These are phyloP conservation scores for Epizoanthus rinbou DNA, from an alignment of 92 coral and sea anemone species.

Conservation along the genomic window DNA sequence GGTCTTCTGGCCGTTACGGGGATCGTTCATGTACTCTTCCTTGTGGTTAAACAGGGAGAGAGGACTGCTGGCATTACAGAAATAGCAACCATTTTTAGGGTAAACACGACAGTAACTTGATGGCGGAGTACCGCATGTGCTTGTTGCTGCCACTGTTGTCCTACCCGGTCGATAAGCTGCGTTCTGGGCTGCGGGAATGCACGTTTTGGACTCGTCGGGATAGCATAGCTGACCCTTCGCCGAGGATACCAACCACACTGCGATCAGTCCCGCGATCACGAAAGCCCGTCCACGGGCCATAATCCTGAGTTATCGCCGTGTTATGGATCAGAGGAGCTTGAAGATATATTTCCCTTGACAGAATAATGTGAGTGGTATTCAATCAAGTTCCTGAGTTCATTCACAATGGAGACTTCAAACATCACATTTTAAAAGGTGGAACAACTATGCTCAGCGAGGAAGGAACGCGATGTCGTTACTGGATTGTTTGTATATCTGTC, in stretches of 20 bases:
- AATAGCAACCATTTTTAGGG: conserved; percentile 56
- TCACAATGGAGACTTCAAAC: conserved; percentile 12
- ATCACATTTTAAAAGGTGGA: conserved; percentile 17
- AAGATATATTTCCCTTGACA: background rate
- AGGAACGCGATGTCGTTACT: conserved; percentile 48
- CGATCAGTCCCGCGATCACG: conserved; percentile 17
- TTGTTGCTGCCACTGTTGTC: conserved; percentile 64
- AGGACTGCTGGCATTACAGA: conserved; percentile 52
- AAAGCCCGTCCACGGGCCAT: conserved; percentile 5
- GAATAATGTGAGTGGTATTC: background rate
- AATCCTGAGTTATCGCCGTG: background rate
- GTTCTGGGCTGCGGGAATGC: conserved; percentile 75
- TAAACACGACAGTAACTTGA: conserved; percentile 57
- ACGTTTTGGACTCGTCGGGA: conserved; percentile 10
- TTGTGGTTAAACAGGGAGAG: conserved; percentile 47
- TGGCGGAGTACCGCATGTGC: conserved; percentile 90
- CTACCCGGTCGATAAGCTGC: conserved; percentile 41
- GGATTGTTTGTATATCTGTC: conserved; percentile 26
- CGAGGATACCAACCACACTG: background rate
- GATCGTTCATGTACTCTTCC: conserved; percentile 73
- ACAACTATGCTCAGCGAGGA: conserved; percentile 15
- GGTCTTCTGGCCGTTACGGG: conserved; percentile 25
- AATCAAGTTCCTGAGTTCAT: background rate
- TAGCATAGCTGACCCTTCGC: conserved; percentile 25
- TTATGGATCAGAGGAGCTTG: background rate